A percentile compares a stretch with the other conserved stretches of the same genome.
These are phyloP conservation scores for Planococcus citri DNA, from an alignment of 1,140 invertebrate species.

Conservation along the genomic window DNA sequence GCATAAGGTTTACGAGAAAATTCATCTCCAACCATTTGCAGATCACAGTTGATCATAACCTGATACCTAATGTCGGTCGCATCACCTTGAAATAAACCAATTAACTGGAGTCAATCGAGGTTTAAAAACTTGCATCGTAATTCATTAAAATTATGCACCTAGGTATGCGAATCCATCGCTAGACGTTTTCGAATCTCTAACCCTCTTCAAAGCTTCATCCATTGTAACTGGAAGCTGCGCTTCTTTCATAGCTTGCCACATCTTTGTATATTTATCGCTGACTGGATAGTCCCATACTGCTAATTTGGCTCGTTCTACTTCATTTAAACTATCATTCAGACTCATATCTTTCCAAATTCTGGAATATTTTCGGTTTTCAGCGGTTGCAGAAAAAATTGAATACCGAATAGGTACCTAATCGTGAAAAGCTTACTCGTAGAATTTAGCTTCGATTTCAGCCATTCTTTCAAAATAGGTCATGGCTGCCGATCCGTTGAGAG, in stretches of 20 bases:
- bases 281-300: conserved; percentile 99
- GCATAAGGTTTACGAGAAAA: conserved; percentile 95
- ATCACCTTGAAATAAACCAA: conserved; percentile 50
- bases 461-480: conserved; percentile 92
- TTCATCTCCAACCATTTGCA: conserved; percentile 84
- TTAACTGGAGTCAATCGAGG: not conserved
- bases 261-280: conserved; percentile 95
- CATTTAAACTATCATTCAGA: conserved; percentile 77
- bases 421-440: conserved; percentile 70
- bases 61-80: conserved; percentile 84
- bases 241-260: conserved; percentile 95
- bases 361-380: conserved; percentile 26
- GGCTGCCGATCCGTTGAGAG: conserved; percentile 66
- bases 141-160: conserved; percentile 37
- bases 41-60: conserved; percentile 75
- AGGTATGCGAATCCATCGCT: conserved; percentile 86
- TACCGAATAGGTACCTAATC: not conserved
- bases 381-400: not conserved
- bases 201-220: conserved; percentile 64
- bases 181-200: conserved; percentile 55
- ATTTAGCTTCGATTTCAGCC: conserved; percentile 85
- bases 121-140: not conserved
- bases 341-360: conserved; percentile 98
- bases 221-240: conserved; percentile 61
- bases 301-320: conserved; percentile 78